Evolutionary conservation across 2,888 invertebrate species (phyloP).

Genomic region (Aphodius granarius): DNA sequence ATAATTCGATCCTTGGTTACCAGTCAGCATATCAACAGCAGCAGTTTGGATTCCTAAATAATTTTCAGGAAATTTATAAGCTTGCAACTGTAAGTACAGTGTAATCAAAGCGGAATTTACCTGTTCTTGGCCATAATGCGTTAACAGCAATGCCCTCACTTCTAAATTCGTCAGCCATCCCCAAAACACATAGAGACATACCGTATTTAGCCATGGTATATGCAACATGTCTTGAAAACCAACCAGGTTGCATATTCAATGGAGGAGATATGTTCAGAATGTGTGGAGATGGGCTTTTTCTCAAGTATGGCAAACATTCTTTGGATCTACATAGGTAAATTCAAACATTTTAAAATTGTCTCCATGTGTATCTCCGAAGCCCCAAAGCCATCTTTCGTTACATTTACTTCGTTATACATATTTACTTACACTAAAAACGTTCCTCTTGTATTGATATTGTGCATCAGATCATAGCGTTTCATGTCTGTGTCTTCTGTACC

Average conservation of each 20-base stretch:
- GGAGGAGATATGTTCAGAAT: conserved; percentile 96
- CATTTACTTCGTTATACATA: too few relatives aligned
- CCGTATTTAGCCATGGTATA: conserved; percentile 99
- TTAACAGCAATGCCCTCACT: conserved; percentile 86
- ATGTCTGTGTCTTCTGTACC: conserved; percentile 84
- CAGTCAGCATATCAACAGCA: conserved; percentile 85
- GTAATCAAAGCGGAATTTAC: conserved; percentile 51
- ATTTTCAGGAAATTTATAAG: background rate
- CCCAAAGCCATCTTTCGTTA: background rate
- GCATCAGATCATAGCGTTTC: conserved; percentile 97
- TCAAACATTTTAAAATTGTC: background rate
- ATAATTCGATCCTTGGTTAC: conserved; percentile 62
- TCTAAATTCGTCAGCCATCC: conserved; percentile 94
- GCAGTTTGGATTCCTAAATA: conserved; percentile 85
- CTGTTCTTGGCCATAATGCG: conserved; percentile 94
- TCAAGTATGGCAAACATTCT: conserved; percentile 82
- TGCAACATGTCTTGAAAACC: conserved; percentile 92
- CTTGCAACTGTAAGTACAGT: background rate
- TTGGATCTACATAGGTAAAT: conserved; percentile 70
- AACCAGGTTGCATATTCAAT: conserved; percentile 81
- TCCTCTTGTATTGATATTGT: conserved; percentile 90
- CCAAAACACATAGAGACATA: conserved; percentile 97
- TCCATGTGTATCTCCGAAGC: too few relatives aligned
- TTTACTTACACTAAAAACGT: conserved; percentile 85
- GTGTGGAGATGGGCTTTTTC: conserved; percentile 87